Evolutionary conservation across 2,797 vertebrate species (phyloP), one percentile per base, ranked within the genome.

Genomic region (Etheostoma nigrum): DNA sequence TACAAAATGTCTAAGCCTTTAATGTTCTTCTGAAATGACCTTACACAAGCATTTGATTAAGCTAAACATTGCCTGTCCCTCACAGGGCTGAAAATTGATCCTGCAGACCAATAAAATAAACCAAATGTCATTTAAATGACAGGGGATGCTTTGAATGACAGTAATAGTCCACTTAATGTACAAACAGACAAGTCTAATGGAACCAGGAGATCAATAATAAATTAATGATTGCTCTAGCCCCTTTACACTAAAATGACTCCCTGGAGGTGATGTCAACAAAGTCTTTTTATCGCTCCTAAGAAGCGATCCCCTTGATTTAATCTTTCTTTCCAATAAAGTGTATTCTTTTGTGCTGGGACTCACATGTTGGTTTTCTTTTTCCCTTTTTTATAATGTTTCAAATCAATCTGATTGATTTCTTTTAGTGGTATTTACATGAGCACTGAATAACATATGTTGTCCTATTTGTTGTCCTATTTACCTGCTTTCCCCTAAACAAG

Each of bases 131-230:
- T 86, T 83, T 74, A 83, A 83, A 84, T 86, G 74, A 76, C 78
- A 80, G 53, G 33, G 69, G 66, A 78, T 48, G 51, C 84, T 89
- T 85, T 85, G 83, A 90, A 84, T 79, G 85, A 87, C 75, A 88
- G 62, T 84, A 86, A 88, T 30, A 72, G 74, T 27, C 67, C 48
- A 58, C 61, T 85, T 86, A 90, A 88, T 80, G 89, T 51, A 84
- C 82, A 86, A 87, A 88, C 40, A 6, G 62, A 79, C 76, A 47
- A 49, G 77, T 88, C 68, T 74, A 77, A 82, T 78, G 76, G 70
- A 89, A 91, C 83, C 84, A 72, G 69, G 30, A 80, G 88, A 94
- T 92, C 91, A 88, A 93, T 92, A 93, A 90, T 90, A 90, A 91
- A 90, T 92, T 90, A 91, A 86, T 88, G 86, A 72, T 84, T 82